These are phyloP conservation scores for Chionodraco myersi DNA, from an alignment of 2,113 vertebrate genomes.

Conservation along the genomic window DNA sequence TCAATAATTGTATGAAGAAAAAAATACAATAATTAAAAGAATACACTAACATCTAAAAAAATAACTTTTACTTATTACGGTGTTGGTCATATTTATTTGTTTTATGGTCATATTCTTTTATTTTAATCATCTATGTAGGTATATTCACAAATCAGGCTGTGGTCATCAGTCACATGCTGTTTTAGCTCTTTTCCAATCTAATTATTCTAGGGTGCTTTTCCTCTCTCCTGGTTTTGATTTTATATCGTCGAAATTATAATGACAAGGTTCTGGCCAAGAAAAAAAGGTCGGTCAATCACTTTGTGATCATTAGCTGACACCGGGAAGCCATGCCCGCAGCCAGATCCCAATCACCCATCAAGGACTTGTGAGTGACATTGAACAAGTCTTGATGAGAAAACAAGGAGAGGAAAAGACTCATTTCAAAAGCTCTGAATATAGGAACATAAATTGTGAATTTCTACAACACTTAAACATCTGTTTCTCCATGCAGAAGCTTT, in stretches of 20 bases:
- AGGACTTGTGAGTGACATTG: constrained; percentile 3
- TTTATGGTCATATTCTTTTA: not conserved
- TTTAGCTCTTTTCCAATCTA: not conserved
- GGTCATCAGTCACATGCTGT: constrained; percentile 10
- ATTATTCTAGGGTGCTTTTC: not conserved
- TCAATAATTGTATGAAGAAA: not conserved
- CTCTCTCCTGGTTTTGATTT: not conserved
- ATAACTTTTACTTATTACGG: not conserved
- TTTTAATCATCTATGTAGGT: not conserved
- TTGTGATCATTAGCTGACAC: constrained; percentile 6
- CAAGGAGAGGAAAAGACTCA: not conserved
- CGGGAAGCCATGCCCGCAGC: not conserved
- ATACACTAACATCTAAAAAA: not conserved
- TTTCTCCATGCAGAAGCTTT: not conserved
- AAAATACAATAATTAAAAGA: not conserved
- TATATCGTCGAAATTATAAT: not conserved
- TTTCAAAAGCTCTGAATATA: constrained; percentile 10
- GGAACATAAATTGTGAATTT: not conserved
- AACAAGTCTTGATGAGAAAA: not conserved
- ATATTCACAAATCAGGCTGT: not conserved
- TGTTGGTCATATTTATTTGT: not conserved
- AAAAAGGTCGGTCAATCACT: constrained; percentile 3
- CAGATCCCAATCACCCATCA: not conserved
- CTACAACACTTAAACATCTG: not conserved
- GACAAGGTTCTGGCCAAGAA: not conserved